Evolutionary conservation across 2,797 vertebrate species (phyloP).

Genomic region (Zalophus californianus): DNA sequence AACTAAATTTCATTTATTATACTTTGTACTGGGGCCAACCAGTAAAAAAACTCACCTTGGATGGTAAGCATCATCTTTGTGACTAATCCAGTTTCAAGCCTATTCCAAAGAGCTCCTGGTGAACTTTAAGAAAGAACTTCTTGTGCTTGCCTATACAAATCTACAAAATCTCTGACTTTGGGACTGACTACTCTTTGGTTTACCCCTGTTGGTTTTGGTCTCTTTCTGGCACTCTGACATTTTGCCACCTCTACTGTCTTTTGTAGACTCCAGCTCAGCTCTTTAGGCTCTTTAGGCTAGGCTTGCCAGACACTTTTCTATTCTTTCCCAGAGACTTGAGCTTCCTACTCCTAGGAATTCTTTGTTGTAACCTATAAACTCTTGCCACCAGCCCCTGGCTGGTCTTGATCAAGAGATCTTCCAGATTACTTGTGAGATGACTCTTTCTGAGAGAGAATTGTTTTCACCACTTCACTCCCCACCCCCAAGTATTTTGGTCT

Average conservation of each 20-base stretch:
- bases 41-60: not conserved
- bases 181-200: not conserved
- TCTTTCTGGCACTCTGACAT: not conserved
- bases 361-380: conserved; percentile 23
- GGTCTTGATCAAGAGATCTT: not conserved
- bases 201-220: not conserved
- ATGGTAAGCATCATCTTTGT: conserved; percentile 1
- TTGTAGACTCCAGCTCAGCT: not conserved
- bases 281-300: not conserved
- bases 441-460: not conserved
- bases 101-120: conserved; percentile 15
- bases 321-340: not conserved
- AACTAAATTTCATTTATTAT: conserved; percentile 1
- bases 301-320: not conserved
- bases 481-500: not conserved
- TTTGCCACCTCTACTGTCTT: not conserved
- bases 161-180: conserved; percentile 10
- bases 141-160: not conserved
- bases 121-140: not conserved
- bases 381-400: not conserved
- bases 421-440: not conserved
- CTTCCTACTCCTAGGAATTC: not conserved
- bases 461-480: not conserved
- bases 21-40: not conserved
- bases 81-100: not conserved